Evolutionary conservation across 2,888 invertebrate genomes (phyloP).

Genomic region (Xestia sexstrigata): DNA sequence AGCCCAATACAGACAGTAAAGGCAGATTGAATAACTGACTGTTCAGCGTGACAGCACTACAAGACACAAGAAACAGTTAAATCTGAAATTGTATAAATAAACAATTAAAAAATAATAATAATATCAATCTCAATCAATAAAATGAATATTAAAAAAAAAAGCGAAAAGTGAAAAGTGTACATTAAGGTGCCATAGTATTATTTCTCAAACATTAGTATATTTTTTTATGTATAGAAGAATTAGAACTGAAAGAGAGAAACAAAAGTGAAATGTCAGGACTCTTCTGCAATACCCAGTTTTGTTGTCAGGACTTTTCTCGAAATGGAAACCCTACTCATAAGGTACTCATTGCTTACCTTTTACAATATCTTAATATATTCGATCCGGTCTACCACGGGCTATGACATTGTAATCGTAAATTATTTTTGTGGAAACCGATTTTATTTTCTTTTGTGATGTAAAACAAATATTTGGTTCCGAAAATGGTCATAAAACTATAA

Average conservation of each 20-base stretch:
- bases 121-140: too few relatives aligned
- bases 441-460: conserved; percentile 24
- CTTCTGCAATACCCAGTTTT: neutral
- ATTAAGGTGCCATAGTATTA: too few relatives aligned
- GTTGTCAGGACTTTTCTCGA: neutral
- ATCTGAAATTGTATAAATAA: too few relatives aligned
- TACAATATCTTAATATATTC: conserved; percentile 70
- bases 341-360: conserved; percentile 60
- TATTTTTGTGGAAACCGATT: conserved; percentile 22
- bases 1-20: too few relatives aligned
- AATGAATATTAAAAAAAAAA: too few relatives aligned
- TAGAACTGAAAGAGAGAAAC: neutral
- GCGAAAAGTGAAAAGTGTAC: too few relatives aligned
- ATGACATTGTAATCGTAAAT: conserved; percentile 50
- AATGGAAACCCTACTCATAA: conserved; percentile 68
- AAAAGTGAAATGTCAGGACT: neutral
- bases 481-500: conserved; percentile 46
- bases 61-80: too few relatives aligned
- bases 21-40: too few relatives aligned
- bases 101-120: too few relatives aligned
- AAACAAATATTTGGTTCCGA: conserved; percentile 47
- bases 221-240: too few relatives aligned
- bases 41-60: too few relatives aligned
- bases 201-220: too few relatives aligned
- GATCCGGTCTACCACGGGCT: conserved; percentile 21